phyloP scores from a whole-genome alignment of 1,140 invertebrate species.

The Ceratina japonica region DNA sequence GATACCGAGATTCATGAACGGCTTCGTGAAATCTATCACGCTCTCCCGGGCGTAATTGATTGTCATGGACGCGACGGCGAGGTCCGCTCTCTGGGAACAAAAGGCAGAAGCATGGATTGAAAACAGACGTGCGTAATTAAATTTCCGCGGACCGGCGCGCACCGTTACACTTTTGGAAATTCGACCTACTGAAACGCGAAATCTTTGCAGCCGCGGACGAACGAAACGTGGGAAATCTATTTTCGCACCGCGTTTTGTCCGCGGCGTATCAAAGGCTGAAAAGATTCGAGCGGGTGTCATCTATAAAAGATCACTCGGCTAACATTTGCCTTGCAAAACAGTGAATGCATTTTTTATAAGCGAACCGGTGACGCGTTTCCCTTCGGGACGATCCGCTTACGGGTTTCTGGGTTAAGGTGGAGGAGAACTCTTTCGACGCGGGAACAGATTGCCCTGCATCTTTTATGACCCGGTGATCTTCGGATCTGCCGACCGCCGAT shows the following conservation, averaged over 20 bases:
- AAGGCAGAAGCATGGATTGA: neutral
- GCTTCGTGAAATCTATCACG: constrained; percentile 94
- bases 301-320: neutral
- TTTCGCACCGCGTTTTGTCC: no score
- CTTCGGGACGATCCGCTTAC: constrained; percentile 45
- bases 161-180: neutral
- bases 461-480: constrained; percentile 60
- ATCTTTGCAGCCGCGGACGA: no score
- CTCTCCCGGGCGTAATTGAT: constrained; percentile 92
- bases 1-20: constrained; percentile 93
- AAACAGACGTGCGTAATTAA: neutral
- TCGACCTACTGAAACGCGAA: no score
- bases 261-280: no score
- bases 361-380: constrained; percentile 34
- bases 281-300: neutral
- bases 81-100: constrained; percentile 84
- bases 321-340: constrained; percentile 54
- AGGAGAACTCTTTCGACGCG: constrained; percentile 36
- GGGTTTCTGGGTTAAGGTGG: constrained; percentile 58
- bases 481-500: neutral
- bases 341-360: constrained; percentile 54
- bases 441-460: constrained; percentile 60
- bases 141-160: no score
- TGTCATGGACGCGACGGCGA: constrained; percentile 90
- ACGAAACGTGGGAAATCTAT: no score